Base-by-base conservation (phyloP, 2,113 vertebrate species). In the Brienomyrus longianalis region DNA sequence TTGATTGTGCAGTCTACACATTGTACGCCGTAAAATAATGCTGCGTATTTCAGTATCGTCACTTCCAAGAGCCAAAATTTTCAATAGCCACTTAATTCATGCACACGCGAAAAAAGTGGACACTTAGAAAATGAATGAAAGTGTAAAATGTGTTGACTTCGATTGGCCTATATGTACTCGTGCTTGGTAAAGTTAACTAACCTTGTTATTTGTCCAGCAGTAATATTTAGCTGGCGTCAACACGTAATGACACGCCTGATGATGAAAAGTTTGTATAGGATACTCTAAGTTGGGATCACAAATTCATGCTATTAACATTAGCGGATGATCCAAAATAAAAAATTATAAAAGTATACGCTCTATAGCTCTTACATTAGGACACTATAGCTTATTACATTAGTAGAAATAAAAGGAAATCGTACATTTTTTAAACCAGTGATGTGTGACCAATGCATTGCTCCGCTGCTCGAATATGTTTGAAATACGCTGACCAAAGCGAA, bases 401-500 rank as follows among this genome's bases (percentile, higher is more conserved):
- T 19, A 80, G 19, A 23, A 48, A 47, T 23, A 48, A 10, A 84
- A 23, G 21, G 83, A 84, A 48, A n/a, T 6, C 23, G 45, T 47
- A 47, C 80, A 84, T 23, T 84, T 43, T 48, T 47, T 9, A 45
- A 84, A 84, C 80, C 43, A 84, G 43, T 84, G 43, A 84, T 84
- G 45, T 43, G 80, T 48, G 10, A 10, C 43, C 3, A 48, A 23
- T 48, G 23, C 21, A 48, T 84, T 48, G 9, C 8, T 84, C 8
- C 21, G n/a, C 48, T 48, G 9, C 8, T 84, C 19, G 19, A 47
- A 84, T 35, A 45, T 21, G n/a, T 83, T 39, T 43, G 94, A 94
- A 95, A 97, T 96, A 90, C 95, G 95, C 95, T 95, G 94, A 95
- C 92, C 91, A 31, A 91, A 90, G 91, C 92, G 93, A 85, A 91